Conservation (phyloP, 2,797 vertebrate genomes). For the Eulemur albifrons region DNA sequence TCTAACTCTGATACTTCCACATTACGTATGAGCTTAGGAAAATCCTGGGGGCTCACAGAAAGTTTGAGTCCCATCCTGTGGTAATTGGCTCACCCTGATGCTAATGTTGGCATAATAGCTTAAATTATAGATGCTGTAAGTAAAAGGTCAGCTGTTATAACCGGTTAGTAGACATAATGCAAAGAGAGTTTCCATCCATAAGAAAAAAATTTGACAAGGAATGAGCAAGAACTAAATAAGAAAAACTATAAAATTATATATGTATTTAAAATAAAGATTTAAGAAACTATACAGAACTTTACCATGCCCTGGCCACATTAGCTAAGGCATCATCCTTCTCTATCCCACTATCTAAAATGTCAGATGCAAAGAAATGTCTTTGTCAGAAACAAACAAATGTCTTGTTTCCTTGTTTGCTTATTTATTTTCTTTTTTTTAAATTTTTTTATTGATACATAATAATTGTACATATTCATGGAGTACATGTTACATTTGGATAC, state of each 20-base stretch:
- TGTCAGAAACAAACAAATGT: not conserved
- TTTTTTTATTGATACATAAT: too few species aligned
- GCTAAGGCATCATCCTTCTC: not conserved
- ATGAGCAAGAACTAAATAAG: not conserved
- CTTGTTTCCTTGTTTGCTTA: not conserved
- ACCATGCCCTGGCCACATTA: not conserved
- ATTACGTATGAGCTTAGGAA: not conserved
- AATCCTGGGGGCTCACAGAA: not conserved
- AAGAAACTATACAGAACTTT: not conserved
- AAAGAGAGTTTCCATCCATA: not conserved
- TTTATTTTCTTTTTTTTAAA: not conserved
- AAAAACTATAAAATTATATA: not conserved
- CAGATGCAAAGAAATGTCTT: not conserved
- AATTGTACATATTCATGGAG: too few species aligned
- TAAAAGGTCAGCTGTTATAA: not conserved
- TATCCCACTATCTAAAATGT: not conserved
- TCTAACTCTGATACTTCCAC: not conserved
- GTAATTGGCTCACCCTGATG: not conserved
- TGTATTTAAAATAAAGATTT: not conserved
- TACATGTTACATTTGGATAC: too few species aligned
- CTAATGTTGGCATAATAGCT: not conserved
- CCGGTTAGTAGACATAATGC: not conserved
- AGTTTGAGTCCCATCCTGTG: not conserved
- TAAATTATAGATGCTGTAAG: not conserved
- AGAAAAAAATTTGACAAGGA: not conserved